Evolutionary conservation across 2,113 vertebrate genomes (phyloP).

Genomic region (Myiopsitta monachus): DNA sequence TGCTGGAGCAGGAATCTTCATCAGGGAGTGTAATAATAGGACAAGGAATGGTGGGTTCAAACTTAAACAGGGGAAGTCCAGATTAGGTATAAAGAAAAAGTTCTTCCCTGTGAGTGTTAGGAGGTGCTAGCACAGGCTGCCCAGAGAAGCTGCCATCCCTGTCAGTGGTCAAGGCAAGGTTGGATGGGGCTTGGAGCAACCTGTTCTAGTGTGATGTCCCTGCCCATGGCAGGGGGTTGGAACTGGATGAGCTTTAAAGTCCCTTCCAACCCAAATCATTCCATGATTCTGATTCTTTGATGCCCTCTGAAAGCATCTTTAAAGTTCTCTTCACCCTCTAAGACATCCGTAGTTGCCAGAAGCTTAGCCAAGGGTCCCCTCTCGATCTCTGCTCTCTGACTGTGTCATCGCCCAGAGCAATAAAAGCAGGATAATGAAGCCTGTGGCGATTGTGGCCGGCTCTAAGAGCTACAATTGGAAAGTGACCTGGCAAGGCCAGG

Average conservation of each 20-base stretch:
- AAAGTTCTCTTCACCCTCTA: accelerated
- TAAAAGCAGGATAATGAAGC: neutral
- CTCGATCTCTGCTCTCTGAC: accelerated
- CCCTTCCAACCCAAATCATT: neutral
- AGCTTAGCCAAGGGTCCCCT: neutral
- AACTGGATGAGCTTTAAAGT: neutral
- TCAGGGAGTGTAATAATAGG: neutral
- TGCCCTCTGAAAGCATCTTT: neutral
- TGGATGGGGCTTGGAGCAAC: neutral
- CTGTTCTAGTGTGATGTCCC: neutral
- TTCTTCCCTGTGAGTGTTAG: neutral
- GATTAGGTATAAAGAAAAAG: neutral
- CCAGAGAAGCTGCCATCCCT: neutral
- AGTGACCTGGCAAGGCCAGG: neutral
- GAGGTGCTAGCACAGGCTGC: neutral
- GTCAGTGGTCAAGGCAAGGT: neutral
- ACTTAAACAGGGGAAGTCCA: neutral
- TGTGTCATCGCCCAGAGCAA: neutral
- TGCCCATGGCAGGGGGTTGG: neutral
- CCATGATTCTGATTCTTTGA: neutral
- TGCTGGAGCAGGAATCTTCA: neutral
- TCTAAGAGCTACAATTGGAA: neutral
- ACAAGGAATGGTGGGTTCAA: neutral
- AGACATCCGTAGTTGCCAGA: neutral
- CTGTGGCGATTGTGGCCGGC: neutral